A percentile compares a stretch with the other conserved stretches of the same genome.
phyloP scores from a whole-genome alignment of 2,888 invertebrate species.

The Scaptomyza cyrtandrae region DNA sequence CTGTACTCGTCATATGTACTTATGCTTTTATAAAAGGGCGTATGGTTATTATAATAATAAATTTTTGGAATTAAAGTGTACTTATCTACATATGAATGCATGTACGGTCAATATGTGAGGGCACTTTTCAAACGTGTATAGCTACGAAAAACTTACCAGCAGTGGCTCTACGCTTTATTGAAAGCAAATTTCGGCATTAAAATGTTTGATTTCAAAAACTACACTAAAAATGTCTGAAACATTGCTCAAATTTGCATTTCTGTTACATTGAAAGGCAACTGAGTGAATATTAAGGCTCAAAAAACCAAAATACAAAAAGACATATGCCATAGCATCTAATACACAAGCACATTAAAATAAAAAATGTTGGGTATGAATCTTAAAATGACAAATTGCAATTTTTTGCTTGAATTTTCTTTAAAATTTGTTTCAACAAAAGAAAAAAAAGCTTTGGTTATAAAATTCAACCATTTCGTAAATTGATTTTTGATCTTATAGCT shows the following conservation, averaged over 20 bases:
- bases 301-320: constrained; percentile 9
- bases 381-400: constrained; percentile 3
- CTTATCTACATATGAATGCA: constrained; percentile 50
- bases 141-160: constrained; percentile 1
- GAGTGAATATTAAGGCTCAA: constrained; percentile 46
- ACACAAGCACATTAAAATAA: constrained; percentile 62
- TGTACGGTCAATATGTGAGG: constrained; percentile 29
- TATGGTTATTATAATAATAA: constrained; percentile 63
- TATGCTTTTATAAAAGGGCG: constrained; percentile 57
- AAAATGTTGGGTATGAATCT: constrained; percentile 57
- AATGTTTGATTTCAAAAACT: constrained; percentile 3
- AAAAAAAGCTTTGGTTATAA: too few relatives aligned
- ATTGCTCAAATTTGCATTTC: constrained; percentile 73
- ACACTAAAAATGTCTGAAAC: constrained; percentile 11
- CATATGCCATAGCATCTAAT: constrained; percentile 17
- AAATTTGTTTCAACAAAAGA: too few relatives aligned
- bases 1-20: constrained; percentile 48
- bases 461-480: not conserved
- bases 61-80: constrained; percentile 75
- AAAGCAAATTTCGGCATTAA: constrained; percentile 8
- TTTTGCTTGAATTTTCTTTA: too few relatives aligned
- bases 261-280: constrained; percentile 63
- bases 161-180: constrained; percentile 18
- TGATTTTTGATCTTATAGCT: not conserved
- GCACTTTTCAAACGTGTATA: constrained; percentile 7